Evolutionary conservation across 2,113 vertebrate genomes (phyloP).

Genomic region (Hyperoodon ampullatus): DNA sequence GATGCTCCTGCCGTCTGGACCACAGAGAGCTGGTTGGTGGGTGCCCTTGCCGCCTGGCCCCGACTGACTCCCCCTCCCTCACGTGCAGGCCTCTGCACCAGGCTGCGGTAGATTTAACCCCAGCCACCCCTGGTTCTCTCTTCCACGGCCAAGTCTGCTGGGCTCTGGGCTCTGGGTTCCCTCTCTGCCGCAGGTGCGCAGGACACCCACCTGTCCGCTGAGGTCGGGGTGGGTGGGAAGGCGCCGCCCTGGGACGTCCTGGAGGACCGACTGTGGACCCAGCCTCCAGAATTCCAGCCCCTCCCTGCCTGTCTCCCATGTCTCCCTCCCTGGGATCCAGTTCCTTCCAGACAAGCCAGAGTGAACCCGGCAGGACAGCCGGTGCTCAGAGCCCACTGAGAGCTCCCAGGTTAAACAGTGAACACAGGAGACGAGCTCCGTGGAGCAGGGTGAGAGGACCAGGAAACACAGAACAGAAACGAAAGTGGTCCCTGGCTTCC

Average conservation of each 20-base stretch:
- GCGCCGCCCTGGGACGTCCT: too few relatives aligned
- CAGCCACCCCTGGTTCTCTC: not conserved
- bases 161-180: rapidly evolving
- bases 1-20: rapidly evolving
- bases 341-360: too few relatives aligned
- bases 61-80: rapidly evolving
- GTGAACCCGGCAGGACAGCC: too few relatives aligned
- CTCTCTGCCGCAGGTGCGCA: not conserved
- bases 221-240: not conserved
- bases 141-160: rapidly evolving
- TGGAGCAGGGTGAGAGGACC: rapidly evolving
- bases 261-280: too few relatives aligned
- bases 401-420: too few relatives aligned
- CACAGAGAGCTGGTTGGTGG: not conserved
- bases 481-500: not conserved
- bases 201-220: too few relatives aligned
- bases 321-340: too few relatives aligned
- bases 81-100: not conserved
- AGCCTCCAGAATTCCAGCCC: too few relatives aligned
- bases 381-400: too few relatives aligned
- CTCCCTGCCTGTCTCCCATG: too few relatives aligned
- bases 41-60: rapidly evolving
- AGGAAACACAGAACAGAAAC: not conserved
- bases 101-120: not conserved
- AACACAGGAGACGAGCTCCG: not conserved